Base-by-base conservation (phyloP, 1,140 invertebrate species). In the Drosophila quadrilineata region DNA sequence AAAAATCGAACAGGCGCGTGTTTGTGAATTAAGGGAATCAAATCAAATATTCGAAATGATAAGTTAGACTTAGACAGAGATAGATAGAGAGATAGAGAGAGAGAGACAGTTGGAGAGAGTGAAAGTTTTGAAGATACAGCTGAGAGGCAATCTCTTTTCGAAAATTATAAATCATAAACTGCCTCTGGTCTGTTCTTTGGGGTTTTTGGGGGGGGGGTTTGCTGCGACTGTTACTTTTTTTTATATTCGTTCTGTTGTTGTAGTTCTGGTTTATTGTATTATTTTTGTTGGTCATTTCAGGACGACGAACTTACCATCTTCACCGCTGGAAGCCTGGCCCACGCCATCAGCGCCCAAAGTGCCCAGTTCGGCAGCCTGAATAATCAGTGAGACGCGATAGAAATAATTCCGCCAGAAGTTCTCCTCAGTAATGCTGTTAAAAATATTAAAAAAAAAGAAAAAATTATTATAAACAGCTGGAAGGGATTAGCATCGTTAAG, bases 341-440 rank as follows among this genome's bases (percentile, higher is more conserved):
- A 89, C 86, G 28, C 88, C 89, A 77, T 89, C 88, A 53, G 90
- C 90, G 45, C 89, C 90, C 28, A 91, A 90, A 48, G 92, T 92
- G 71, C 92, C 91, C 22, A 92, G 90, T 86, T 98, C 96, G 89
- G 96, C 97, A 59, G 97, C 98, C 91, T 99, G 98, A 88, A 98
- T 97, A 82, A 99, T 97, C 21, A 99, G 93, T 70, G 96, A 98
- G 60, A 99, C 96, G 88, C 98, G 96, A 91, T 99, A 99, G 92
- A 99, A 99, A 90, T 99, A 99, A 92, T 99, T 99, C 80, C 97
- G 94, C 98, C 98, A 99, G 91, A 99, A 99, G 87, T 95, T 96
- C 91, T 99, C 98, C 92, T 99, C 98, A 85, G 94, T 97, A 84
- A 99, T 96, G 87, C 98, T 99, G 90, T 6, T n/a, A n/a, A n/a